A percentile compares a stretch with the other conserved stretches of the same genome.
These are phyloP conservation scores for Falcaria lacertinaria DNA, from an alignment of 2,888 invertebrate species.

Conservation along the genomic window DNA sequence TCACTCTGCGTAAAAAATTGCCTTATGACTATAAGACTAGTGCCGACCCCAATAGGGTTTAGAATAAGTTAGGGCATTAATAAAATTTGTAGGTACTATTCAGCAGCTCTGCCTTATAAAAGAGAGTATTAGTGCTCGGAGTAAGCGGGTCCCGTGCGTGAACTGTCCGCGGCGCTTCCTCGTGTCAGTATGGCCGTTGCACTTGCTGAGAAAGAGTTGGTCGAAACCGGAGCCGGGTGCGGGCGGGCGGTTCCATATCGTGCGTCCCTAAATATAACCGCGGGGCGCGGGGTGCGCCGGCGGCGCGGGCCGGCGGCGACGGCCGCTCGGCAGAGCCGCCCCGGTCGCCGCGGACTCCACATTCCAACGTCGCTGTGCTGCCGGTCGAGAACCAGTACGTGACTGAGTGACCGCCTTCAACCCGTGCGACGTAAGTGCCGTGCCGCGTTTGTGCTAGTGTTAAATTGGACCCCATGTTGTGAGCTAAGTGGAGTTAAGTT, in stretches of 20 bases:
- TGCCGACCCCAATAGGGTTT: too few relatives aligned
- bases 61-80: too few relatives aligned
- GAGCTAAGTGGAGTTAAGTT: slow-evolving; percentile 29
- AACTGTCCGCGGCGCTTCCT: slow-evolving; percentile 25
- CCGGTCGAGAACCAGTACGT: slow-evolving; percentile 63
- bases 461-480: slow-evolving; percentile 41
- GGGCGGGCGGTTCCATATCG: slow-evolving; percentile 64
- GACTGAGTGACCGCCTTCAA: slow-evolving; percentile 75
- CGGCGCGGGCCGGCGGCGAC: slow-evolving; percentile 31
- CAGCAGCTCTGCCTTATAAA: too few relatives aligned
- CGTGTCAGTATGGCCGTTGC: slow-evolving; percentile 33
- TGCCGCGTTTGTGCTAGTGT: slow-evolving; percentile 51
- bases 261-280: slow-evolving; percentile 63
- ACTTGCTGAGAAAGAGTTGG: slow-evolving; percentile 35
- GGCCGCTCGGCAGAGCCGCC: slow-evolving; percentile 82
- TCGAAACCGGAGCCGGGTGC: slow-evolving; percentile 74
- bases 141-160: slow-evolving; percentile 18
- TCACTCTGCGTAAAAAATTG: too few relatives aligned
- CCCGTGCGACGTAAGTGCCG: slow-evolving; percentile 79
- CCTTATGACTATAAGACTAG: too few relatives aligned
- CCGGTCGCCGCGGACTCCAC: slow-evolving; percentile 85
- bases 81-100: too few relatives aligned
- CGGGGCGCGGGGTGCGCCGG: slow-evolving; percentile 26
- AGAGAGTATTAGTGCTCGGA: too few relatives aligned
- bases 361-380: slow-evolving; percentile 82